Conservation (phyloP, 2,113 vertebrate genomes). For the Callopanchax toddi region DNA sequence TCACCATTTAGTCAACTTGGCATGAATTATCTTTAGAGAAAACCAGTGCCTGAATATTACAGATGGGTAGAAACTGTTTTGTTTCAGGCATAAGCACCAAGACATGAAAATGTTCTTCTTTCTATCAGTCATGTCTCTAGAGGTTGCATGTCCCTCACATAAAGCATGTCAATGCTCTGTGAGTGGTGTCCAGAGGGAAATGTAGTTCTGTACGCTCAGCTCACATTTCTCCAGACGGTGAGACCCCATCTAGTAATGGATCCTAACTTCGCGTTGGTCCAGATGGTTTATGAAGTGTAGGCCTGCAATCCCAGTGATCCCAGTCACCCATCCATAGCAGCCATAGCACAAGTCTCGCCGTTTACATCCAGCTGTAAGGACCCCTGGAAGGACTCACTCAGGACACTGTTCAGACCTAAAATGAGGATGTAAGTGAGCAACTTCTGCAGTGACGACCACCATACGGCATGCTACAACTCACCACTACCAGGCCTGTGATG, state of each 20-base stretch:
- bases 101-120: neutral
- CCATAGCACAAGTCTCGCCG: slow-evolving; percentile 33
- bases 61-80: neutral
- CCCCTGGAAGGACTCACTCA: slow-evolving; percentile 12
- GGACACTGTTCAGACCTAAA: slow-evolving; percentile 10
- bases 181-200: slow-evolving; percentile 10
- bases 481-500: slow-evolving; percentile 58
- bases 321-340: slow-evolving; percentile 25
- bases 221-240: slow-evolving; percentile 4
- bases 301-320: neutral
- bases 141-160: slow-evolving; percentile 42
- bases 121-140: slow-evolving; percentile 6
- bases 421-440: slow-evolving; percentile 26
- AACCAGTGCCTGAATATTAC: neutral
- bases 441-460: slow-evolving; percentile 33
- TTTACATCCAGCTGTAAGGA: slow-evolving; percentile 35
- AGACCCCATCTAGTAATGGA: slow-evolving; percentile 1
- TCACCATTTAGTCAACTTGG: neutral
- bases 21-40: neutral
- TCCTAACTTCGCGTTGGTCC: neutral
- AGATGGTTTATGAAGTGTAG: slow-evolving; percentile 11
- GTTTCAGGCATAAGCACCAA: neutral
- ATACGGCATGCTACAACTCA: slow-evolving; percentile 31
- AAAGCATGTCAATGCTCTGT: slow-evolving; percentile 6
- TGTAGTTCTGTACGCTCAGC: neutral